phyloP scores from a whole-genome alignment of 2,113 vertebrate species.

The Steatornis caripensis region DNA sequence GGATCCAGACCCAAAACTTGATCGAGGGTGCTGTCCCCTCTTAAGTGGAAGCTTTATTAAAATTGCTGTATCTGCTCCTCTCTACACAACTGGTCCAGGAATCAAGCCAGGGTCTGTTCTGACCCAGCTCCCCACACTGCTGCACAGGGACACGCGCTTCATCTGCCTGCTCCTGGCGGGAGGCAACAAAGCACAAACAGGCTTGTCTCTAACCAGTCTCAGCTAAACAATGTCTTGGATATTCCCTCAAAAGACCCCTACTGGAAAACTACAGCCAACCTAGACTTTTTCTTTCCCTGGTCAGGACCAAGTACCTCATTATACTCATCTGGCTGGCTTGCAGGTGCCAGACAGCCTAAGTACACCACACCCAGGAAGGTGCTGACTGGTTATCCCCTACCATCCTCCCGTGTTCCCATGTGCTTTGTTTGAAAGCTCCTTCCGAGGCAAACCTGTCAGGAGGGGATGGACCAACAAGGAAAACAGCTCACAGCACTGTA shows the following conservation, averaged over 20 bases:
- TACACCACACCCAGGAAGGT: background rate
- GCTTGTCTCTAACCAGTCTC: background rate
- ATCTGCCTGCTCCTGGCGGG: background rate
- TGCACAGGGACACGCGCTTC: accelerated
- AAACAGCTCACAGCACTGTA: background rate
- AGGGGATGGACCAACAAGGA: background rate
- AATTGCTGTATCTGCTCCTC: background rate
- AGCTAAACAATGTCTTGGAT: background rate
- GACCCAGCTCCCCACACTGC: background rate
- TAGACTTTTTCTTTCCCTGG: background rate
- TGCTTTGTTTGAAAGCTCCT: background rate
- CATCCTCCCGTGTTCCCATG: background rate
- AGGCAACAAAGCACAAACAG: background rate
- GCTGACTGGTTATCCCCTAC: background rate
- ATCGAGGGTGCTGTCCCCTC: background rate
- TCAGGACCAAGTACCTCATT: background rate
- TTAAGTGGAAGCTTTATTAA: background rate
- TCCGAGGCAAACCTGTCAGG: background rate
- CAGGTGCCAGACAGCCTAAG: background rate
- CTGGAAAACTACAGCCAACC: background rate
- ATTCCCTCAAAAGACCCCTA: background rate
- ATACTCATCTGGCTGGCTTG: background rate
- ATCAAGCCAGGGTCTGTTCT: background rate
- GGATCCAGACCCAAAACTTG: background rate
- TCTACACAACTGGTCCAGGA: background rate